A percentile compares a stretch with the other conserved stretches of the same genome.
These are phyloP conservation scores for Hypsopygia costalis DNA, from an alignment of 2,888 invertebrate species.

Conservation along the genomic window DNA sequence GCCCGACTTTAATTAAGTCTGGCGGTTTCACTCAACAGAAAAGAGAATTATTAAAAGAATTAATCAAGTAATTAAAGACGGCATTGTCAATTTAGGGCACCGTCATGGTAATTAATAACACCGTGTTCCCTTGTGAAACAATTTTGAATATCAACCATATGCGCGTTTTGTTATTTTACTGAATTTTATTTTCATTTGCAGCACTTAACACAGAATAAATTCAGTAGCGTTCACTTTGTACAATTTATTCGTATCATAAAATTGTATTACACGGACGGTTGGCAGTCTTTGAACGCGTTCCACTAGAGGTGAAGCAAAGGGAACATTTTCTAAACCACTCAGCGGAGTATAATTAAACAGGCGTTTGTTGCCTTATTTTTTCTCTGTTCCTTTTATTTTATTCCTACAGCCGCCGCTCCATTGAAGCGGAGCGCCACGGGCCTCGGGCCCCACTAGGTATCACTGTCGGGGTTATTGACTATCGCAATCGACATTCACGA, in stretches of 20 bases:
- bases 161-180: background rate
- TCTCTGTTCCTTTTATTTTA: constrained; percentile 33
- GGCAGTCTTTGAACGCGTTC: constrained; percentile 1
- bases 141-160: background rate
- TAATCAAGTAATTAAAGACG: constrained; percentile 28
- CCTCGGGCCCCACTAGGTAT: constrained; percentile 10
- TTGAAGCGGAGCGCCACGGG: constrained; percentile 40
- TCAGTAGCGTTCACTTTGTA: background rate
- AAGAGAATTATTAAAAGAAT: constrained; percentile 47
- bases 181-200: constrained; percentile 6
- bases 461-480: constrained; percentile 12
- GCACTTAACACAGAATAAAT: background rate
- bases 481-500: background rate
- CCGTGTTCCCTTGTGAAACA: background rate
- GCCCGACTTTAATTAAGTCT: constrained; percentile 65
- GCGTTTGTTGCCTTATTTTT: constrained; percentile 34
- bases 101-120: background rate
- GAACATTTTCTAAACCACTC: constrained; percentile 18
- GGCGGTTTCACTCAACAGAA: constrained; percentile 50
- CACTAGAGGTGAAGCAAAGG: constrained; percentile 15
- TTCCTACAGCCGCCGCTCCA: constrained; percentile 31
- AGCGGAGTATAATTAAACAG: constrained; percentile 37
- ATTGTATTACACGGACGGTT: background rate
- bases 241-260: background rate
- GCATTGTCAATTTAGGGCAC: background rate